Evolutionary conservation across 2,113 vertebrate genomes (phyloP).

Genomic region (human (Homo sapiens)): GRCh38 chr6:107713001-107713500

Average conservation of each 20-base stretch:
- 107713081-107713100: neutral
- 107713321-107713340: neutral
- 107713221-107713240: slow-evolving; percentile 41
- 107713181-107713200: neutral
- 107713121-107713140: neutral
- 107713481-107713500: neutral
- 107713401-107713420: neutral
- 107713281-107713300: neutral
- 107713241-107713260: neutral
- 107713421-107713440: neutral
- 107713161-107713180: neutral
- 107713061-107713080: neutral
- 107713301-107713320: neutral
- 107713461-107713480: neutral
- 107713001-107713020: neutral
- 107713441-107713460: neutral
- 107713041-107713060: slow-evolving; percentile 18
- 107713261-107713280: neutral
- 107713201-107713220: neutral
- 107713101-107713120: neutral
- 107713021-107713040: slow-evolving; percentile 12
- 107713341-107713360: neutral
- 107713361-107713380: neutral
- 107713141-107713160: neutral
- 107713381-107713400: neutral